Conservation (phyloP, 2,888 invertebrate species). For the Acleris literana region DNA sequence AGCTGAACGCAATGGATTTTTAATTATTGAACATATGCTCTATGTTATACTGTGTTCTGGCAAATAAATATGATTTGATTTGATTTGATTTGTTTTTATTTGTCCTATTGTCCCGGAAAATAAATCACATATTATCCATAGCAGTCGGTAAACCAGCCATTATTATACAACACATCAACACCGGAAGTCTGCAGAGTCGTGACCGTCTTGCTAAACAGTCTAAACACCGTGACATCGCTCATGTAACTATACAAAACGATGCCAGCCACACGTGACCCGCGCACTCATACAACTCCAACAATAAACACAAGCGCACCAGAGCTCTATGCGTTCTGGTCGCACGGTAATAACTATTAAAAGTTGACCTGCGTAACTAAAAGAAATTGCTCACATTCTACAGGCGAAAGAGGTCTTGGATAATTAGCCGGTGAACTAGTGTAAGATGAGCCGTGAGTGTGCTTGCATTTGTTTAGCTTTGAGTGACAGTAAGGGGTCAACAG, state of each 20-base stretch:
- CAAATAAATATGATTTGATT: no score
- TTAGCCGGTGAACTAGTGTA: slow-evolving; percentile 1
- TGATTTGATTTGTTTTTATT: no score
- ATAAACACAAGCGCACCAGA: slow-evolving; percentile 6
- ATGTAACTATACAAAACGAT: slow-evolving; percentile 40
- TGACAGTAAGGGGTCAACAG: slow-evolving; percentile 13
- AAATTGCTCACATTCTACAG: neutral
- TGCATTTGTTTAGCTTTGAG: slow-evolving; percentile 1
- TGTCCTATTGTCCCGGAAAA: no score
- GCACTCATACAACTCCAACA: neutral
- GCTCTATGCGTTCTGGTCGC: slow-evolving; percentile 23
- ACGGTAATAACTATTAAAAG: neutral
- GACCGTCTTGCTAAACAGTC: slow-evolving; percentile 43
- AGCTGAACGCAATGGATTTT: no score
- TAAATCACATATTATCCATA: no score
- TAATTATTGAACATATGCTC: no score
- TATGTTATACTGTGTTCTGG: no score
- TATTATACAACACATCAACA: slow-evolving; percentile 31
- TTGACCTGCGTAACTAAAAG: neutral
- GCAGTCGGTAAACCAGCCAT: no score
- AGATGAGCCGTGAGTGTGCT: slow-evolving; percentile 5
- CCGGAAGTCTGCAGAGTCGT: slow-evolving; percentile 42
- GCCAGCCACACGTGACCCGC: slow-evolving; percentile 36
- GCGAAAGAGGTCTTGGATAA: slow-evolving; percentile 1
- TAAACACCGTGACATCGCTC: slow-evolving; percentile 41